phyloP scores from a whole-genome alignment of 2,888 invertebrate genomes.

The Euzophera pinguis region DNA sequence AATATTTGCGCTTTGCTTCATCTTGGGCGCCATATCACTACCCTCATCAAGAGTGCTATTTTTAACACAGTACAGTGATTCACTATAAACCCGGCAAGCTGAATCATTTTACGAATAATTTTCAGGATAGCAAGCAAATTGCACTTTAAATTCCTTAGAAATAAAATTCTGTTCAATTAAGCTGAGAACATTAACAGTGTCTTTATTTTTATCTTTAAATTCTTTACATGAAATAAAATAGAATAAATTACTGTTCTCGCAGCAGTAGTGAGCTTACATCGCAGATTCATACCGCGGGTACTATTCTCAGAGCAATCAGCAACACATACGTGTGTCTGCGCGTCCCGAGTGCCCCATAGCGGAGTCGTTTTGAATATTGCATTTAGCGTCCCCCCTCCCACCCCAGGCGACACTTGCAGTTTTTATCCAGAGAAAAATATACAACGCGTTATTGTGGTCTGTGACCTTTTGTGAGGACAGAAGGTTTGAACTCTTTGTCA shows the following conservation, averaged over 20 bases:
- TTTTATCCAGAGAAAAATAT: constrained; percentile 31
- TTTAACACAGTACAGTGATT: no score
- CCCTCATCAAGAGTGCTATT: no score
- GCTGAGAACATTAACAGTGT: neutral
- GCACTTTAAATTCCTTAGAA: no score
- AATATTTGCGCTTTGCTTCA: no score
- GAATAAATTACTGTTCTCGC: constrained; percentile 31
- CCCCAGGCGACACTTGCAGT: constrained; percentile 12
- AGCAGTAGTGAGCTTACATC: constrained; percentile 36
- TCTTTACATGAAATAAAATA: neutral
- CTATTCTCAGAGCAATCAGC: constrained; percentile 66
- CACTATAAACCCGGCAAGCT: no score
- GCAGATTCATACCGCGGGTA: constrained; percentile 53
- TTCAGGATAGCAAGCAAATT: no score
- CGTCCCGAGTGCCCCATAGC: constrained; percentile 56
- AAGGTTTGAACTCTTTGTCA: neutral
- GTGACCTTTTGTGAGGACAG: constrained; percentile 17
- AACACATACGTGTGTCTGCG: constrained; percentile 54
- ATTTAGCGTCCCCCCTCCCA: constrained; percentile 46
- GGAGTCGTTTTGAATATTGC: constrained; percentile 69
- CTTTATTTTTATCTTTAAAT: neutral
- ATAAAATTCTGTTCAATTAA: no score
- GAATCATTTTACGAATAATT: no score
- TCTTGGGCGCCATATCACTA: no score
- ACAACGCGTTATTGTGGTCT: constrained; percentile 21